Evolutionary conservation across 2,888 invertebrate species (phyloP).

Genomic region (Tetropium fuscum): DNA sequence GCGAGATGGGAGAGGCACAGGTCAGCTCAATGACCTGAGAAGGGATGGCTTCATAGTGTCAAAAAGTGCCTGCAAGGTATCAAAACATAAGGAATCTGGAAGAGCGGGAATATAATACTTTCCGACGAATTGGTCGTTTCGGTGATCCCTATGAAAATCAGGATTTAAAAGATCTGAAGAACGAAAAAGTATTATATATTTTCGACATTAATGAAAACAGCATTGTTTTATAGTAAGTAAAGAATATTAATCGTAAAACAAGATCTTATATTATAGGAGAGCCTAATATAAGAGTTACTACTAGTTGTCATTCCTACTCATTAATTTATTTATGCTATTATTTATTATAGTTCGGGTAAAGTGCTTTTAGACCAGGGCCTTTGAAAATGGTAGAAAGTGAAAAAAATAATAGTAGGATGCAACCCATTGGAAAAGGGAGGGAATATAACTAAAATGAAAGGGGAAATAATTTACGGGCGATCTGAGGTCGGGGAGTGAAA

Average conservation of each 20-base stretch:
- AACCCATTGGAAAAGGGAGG: too few species aligned
- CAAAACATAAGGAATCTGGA: slow-evolving; percentile 53
- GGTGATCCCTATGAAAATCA: not conserved
- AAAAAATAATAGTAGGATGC: too few species aligned
- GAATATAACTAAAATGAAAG: too few species aligned
- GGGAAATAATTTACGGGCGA: too few species aligned
- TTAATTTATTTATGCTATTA: slow-evolving; percentile 19
- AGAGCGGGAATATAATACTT: slow-evolving; percentile 7
- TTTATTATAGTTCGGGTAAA: slow-evolving; percentile 21
- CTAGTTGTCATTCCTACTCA: slow-evolving; percentile 22
- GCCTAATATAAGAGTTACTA: slow-evolving; percentile 6
- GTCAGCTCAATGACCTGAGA: slow-evolving; percentile 64
- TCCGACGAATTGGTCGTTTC: not conserved
- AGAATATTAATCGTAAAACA: slow-evolving; percentile 10
- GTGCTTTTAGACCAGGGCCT: not conserved
- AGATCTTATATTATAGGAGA: not conserved
- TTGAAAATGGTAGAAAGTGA: too few species aligned
- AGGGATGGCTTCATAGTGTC: slow-evolving; percentile 67
- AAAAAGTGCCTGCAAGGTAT: slow-evolving; percentile 63
- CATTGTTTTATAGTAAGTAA: slow-evolving; percentile 14
- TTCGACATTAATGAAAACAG: slow-evolving; percentile 9
- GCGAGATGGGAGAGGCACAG: slow-evolving; percentile 79
- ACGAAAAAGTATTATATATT: slow-evolving; percentile 18
- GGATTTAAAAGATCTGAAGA: slow-evolving; percentile 7
- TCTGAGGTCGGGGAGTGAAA: too few species aligned